These are phyloP conservation scores for Paraplagusia blochii DNA, from an alignment of 2,113 vertebrate genomes.

Conservation along the genomic window DNA sequence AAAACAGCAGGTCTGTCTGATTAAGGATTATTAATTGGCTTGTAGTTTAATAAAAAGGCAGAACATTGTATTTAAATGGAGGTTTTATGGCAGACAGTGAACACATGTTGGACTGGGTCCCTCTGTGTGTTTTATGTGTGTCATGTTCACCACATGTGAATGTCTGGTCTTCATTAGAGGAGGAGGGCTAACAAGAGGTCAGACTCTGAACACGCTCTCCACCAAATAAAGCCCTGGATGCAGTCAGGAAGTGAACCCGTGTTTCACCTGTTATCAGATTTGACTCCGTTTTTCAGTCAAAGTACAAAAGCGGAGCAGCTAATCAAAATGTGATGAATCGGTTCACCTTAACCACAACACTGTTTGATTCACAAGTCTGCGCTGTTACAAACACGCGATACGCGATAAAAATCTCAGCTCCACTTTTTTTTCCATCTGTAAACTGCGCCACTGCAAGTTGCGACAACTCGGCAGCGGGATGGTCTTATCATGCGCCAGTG, in stretches of 20 bases:
- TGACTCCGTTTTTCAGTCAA: slow-evolving; percentile 2
- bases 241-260: slow-evolving; percentile 17
- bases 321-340: neutral
- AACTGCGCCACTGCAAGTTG: neutral
- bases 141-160: neutral
- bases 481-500: neutral
- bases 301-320: neutral
- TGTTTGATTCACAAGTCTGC: neutral
- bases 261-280: slow-evolving; percentile 26
- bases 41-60: neutral
- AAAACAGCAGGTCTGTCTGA: neutral
- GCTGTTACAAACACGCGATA: neutral
- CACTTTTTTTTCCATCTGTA: neutral
- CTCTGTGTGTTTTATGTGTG: slow-evolving; percentile 6
- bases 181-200: slow-evolving; percentile 42
- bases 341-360: neutral
- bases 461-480: slow-evolving; percentile 14
- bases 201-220: slow-evolving; percentile 19
- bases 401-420: neutral
- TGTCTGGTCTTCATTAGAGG: slow-evolving; percentile 53
- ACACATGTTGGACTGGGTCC: neutral
- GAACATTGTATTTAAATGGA: neutral
- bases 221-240: slow-evolving; percentile 16
- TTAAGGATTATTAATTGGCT: neutral
- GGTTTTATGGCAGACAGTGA: neutral